A percentile compares a stretch with the other conserved stretches of the same genome.
Evolutionary conservation across 2,888 invertebrate species (phyloP).

Genomic region (Diplolepis rosae): DNA sequence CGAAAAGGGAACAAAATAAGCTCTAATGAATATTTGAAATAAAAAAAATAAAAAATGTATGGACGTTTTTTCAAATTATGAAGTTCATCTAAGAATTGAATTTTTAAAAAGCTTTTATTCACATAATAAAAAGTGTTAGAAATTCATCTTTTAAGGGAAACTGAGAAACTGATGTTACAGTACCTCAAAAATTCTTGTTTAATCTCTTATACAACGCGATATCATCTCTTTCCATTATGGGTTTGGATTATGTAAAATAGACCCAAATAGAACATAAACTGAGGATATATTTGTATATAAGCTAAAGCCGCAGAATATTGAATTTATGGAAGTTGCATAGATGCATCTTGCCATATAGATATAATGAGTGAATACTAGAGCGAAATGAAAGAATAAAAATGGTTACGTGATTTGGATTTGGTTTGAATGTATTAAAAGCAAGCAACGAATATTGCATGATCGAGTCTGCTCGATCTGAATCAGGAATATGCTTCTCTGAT

Average conservation of each 20-base stretch:
- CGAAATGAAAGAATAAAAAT: slow-evolving; percentile 14
- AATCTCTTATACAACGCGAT: neutral
- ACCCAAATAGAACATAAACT: neutral
- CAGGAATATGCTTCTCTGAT: slow-evolving; percentile 18
- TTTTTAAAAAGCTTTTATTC: no score
- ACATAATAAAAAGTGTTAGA: neutral
- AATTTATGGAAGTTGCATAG: neutral
- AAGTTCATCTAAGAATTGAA: no score
- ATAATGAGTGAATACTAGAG: slow-evolving; percentile 8
- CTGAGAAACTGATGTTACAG: neutral
- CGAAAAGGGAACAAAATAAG: no score
- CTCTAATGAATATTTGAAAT: no score
- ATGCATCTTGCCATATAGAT: neutral
- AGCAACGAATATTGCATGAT: slow-evolving; percentile 16
- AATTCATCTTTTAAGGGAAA: neutral
- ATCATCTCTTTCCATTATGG: neutral
- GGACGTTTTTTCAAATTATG: no score
- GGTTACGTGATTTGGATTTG: slow-evolving; percentile 16
- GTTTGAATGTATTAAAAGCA: slow-evolving; percentile 7
- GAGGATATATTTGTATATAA: slow-evolving; percentile 2
- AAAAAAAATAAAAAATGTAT: no score
- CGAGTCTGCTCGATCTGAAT: slow-evolving; percentile 6
- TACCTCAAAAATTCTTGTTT: neutral
- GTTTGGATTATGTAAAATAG: slow-evolving; percentile 8
- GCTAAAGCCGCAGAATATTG: slow-evolving; percentile 2